Evolutionary conservation across 2,888 invertebrate genomes (phyloP).

Genomic region (Netelia inedita): DNA sequence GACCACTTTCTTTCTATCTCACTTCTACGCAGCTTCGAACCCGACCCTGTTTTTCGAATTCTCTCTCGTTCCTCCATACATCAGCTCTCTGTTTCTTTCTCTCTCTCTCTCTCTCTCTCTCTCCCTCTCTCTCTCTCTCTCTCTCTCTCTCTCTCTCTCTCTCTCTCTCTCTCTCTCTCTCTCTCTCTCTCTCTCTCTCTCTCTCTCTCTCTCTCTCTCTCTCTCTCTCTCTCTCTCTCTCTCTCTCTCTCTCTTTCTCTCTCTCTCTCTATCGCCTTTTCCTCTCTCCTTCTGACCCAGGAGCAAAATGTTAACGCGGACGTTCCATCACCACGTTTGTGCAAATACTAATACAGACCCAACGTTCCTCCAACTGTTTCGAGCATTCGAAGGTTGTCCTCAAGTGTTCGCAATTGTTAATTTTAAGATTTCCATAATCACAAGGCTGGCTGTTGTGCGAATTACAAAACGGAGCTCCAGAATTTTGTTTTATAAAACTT

Average conservation of each 20-base stretch:
- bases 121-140: neutral
- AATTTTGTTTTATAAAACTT: no score
- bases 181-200: constrained; percentile 43
- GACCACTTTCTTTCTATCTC: constrained; percentile 72
- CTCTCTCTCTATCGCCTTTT: constrained; percentile 36
- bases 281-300: constrained; percentile 35
- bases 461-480: no score
- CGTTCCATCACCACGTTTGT: constrained; percentile 42
- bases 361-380: constrained; percentile 1
- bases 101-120: constrained; percentile 60
- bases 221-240: constrained; percentile 46
- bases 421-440: no score
- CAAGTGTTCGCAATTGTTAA: neutral
- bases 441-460: no score
- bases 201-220: constrained; percentile 45
- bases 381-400: neutral
- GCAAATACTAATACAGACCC: constrained; percentile 32
- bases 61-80: neutral
- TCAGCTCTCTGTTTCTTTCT: neutral
- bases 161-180: constrained; percentile 71
- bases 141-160: neutral
- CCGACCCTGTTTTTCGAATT: constrained; percentile 15
- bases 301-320: constrained; percentile 40
- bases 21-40: constrained; percentile 59
- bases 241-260: constrained; percentile 61